Percentiles rank a stretch among this genome's conserved stretches.
phyloP scores from a whole-genome alignment of 2,113 vertebrate species.

The Pangasianodon gigas region DNA sequence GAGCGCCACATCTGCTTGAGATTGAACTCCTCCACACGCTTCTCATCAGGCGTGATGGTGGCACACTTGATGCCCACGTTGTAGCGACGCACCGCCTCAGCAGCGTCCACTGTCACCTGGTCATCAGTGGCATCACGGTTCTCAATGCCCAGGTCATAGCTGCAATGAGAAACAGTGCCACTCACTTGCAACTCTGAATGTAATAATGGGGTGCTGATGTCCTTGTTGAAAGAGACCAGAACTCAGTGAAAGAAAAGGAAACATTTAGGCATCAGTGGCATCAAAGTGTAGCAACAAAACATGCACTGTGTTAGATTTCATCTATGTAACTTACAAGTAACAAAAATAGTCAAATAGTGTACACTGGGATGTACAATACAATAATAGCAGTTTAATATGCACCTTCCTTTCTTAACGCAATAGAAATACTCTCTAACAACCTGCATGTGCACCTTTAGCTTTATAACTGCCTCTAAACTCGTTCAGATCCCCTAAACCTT shows the following conservation, averaged over 20 bases:
- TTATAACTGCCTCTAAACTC: background rate
- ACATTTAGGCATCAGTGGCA: background rate
- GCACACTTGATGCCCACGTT: slow-evolving; percentile 94
- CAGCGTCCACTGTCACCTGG: slow-evolving; percentile 89
- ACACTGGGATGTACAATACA: background rate
- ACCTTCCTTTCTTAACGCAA: background rate
- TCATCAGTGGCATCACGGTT: slow-evolving; percentile 89
- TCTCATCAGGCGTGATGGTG: slow-evolving; percentile 97
- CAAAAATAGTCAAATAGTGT: background rate
- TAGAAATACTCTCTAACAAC: background rate
- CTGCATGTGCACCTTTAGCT: too few relatives aligned
- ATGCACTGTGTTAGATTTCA: background rate
- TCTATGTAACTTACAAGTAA: background rate
- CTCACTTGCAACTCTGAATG: background rate
- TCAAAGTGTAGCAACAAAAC: background rate
- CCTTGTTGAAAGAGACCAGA: background rate
- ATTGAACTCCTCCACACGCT: slow-evolving; percentile 94
- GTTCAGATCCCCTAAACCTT: too few relatives aligned
- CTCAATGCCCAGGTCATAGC: slow-evolving; percentile 94
- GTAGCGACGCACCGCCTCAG: slow-evolving; percentile 88
- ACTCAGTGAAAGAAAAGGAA: background rate
- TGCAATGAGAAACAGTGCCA: slow-evolving; percentile 54
- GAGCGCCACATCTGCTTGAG: slow-evolving; percentile 99
- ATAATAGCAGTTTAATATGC: background rate
- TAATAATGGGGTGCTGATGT: background rate